phyloP scores from a whole-genome alignment of 2,888 invertebrate species.

The Lissocephala sabroskyi region DNA sequence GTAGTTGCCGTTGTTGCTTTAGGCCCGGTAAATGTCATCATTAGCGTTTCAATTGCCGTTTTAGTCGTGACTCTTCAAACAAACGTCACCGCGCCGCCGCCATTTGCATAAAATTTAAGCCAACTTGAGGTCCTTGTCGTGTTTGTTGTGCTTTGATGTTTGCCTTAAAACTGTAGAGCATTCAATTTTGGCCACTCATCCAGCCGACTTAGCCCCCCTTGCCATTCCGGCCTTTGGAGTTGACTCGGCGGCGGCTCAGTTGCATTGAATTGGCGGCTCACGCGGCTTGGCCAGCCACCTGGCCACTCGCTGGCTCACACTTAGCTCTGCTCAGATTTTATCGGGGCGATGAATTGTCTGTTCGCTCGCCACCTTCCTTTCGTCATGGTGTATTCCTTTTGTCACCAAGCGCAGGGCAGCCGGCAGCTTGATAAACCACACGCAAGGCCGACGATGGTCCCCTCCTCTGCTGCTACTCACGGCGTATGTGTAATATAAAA shows the following conservation, averaged over 20 bases:
- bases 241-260: slow-evolving; percentile 21
- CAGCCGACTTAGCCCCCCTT: slow-evolving; percentile 1
- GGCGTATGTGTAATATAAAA: slow-evolving; percentile 61
- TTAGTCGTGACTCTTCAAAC: slow-evolving; percentile 58
- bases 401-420: slow-evolving; percentile 10
- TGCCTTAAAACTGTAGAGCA: slow-evolving; percentile 12
- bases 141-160: slow-evolving; percentile 46
- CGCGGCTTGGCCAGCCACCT: background rate
- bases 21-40: slow-evolving; percentile 63
- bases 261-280: slow-evolving; percentile 8
- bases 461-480: background rate
- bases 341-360: slow-evolving; percentile 54
- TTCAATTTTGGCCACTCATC: background rate
- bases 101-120: slow-evolving; percentile 60
- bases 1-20: slow-evolving; percentile 16
- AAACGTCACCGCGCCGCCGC: slow-evolving; percentile 14
- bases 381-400: too few species aligned
- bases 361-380: slow-evolving; percentile 21
- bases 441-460: slow-evolving; percentile 29
- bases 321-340: slow-evolving; percentile 56
- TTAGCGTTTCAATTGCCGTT: slow-evolving; percentile 65
- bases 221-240: background rate
- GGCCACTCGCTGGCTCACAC: slow-evolving; percentile 16
- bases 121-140: slow-evolving; percentile 54
- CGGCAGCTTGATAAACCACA: slow-evolving; percentile 49